Evolutionary conservation across 2,888 invertebrate species (phyloP), one percentile per base, ranked within the genome.

Genomic region (Drosophila neonasuta): DNA sequence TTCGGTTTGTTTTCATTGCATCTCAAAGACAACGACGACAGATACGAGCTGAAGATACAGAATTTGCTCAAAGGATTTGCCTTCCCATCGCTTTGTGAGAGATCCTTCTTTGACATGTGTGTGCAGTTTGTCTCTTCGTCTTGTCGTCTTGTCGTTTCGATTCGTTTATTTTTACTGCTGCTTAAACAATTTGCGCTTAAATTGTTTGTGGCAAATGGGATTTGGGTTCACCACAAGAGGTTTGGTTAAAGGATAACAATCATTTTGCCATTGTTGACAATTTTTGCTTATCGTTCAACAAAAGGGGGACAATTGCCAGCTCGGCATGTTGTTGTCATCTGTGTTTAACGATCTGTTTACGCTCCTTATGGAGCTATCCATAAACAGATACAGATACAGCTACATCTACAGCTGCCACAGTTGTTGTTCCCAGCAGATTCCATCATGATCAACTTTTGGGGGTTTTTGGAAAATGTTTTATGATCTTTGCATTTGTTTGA

Each of bases 201-300:
- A 85, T 80, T 80, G 85, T 80, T 86, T 81, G 80, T 74, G 79
- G 68, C 71, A 86, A 86, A 87, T 87, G 79, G 83, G 86, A 87
- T 87, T 87, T 88, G 62, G 88, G 88, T 71, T 76, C 62, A 63
- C 88, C 86, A 85, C 80, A 87, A 84, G 79, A 77, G 81, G 73
- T 76, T 84, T 84, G 84, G 74, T 86, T 84, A 86, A 84, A 81
- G 85, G 86, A 83, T 83, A 83, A 83, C 86, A 76, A 86, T 83
- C 83, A 79, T 86, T 86, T 84, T 81, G 78, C 68, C 77, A 73
- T 84, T 83, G 85, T 83, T 79, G 82, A 76, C 80, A 80, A 64
- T 71, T 71, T 71, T 64, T 24, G 59, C 63, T 60, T 62, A 74
- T 74, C 65, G 42, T 49, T 45, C 36, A 44, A 32, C 45, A 42